Percentiles rank a stretch among this genome's conserved stretches.
These are phyloP conservation scores for Morpho achilles DNA, from an alignment of 2,888 invertebrate species.

Conservation along the genomic window DNA sequence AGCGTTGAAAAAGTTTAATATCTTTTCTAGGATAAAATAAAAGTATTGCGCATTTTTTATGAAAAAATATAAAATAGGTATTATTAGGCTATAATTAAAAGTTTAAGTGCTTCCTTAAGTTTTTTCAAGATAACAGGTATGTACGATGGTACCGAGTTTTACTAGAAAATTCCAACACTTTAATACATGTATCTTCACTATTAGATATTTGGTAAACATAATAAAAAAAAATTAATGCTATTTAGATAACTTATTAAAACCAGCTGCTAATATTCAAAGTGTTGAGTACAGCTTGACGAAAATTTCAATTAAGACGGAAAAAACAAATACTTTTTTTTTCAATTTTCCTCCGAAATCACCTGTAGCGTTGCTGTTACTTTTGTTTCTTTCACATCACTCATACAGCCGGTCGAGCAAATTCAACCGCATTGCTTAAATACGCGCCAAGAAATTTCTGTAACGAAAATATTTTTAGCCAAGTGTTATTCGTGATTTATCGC, in stretches of 20 bases:
- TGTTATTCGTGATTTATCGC: slow-evolving; percentile 28
- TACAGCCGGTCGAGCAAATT: slow-evolving; percentile 27
- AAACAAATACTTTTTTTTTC: background rate
- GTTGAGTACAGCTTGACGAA: background rate
- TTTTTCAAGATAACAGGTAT: slow-evolving; percentile 19
- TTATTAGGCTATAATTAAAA: slow-evolving; percentile 8
- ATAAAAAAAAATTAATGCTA: too few relatives aligned
- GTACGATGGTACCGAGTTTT: slow-evolving; percentile 9
- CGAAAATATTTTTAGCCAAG: slow-evolving; percentile 31
- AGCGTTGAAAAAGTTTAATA: slow-evolving; percentile 22
- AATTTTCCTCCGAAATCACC: slow-evolving; percentile 21
- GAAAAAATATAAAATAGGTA: background rate
- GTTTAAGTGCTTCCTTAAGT: slow-evolving; percentile 12
- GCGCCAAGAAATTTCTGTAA: slow-evolving; percentile 31
- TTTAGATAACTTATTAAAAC: too few relatives aligned
- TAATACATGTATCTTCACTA: too few relatives aligned
- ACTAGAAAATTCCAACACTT: slow-evolving; percentile 1
- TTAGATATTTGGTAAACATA: too few relatives aligned
- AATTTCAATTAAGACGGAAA: background rate
- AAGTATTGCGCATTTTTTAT: slow-evolving; percentile 6
- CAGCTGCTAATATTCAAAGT: too few relatives aligned
- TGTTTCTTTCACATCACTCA: slow-evolving; percentile 30
- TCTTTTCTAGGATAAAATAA: slow-evolving; percentile 4
- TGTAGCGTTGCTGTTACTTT: slow-evolving; percentile 31
- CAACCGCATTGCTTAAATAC: slow-evolving; percentile 29